Base-by-base conservation (phyloP, 2,888 invertebrate genomes). In the Diabrotica balteata region DNA sequence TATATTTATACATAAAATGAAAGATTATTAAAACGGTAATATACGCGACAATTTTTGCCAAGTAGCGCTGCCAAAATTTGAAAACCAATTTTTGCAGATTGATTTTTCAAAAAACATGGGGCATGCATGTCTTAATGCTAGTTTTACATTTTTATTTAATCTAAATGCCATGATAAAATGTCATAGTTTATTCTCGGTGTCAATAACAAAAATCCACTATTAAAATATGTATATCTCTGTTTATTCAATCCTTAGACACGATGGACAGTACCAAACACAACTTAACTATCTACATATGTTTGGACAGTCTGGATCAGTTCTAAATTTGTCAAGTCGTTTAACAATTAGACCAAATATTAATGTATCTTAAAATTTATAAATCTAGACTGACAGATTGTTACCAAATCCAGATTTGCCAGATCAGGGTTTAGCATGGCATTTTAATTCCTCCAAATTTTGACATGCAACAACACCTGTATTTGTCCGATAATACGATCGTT, bases 391-490 rank as follows among this genome's bases (percentile, higher is more conserved):
- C 8, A 55, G 22, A 17, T 42, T 22, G 9, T 47, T 59, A 45
- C 6, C 46, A 59, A 47, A 52, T 58, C 57, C 11, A 64, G 8
- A 59, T 11, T 59, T 54, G 58, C 47, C 58, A 57, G 57, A 63
- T 10, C 42, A 43, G 44, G 51, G 52, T 64, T 58, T 55, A 52
- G 59, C 59, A 64, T 55, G 45, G 46, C 55, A 64, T 50, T 44
- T 64, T 22, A 47, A 51, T 42, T 51, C 51, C 45, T 52, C 59
- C 64, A 64, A 64, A 64, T 64, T 66, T 59, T 62, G 66, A 66
- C 69, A 69, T 69, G 69, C 69, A 69, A 68, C 59, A 57, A 59
- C 59, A 59, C 50, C 45, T 66, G 44, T 32, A 46, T 55, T 59
- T 44, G 45, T 57, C 49, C 45, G 53, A 69, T 67, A 45, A 45